Percentiles rank a stretch among this genome's conserved stretches.
Evolutionary conservation across 2,113 vertebrate genomes (phyloP).

Genomic region (Circaetus cinerascens): DNA sequence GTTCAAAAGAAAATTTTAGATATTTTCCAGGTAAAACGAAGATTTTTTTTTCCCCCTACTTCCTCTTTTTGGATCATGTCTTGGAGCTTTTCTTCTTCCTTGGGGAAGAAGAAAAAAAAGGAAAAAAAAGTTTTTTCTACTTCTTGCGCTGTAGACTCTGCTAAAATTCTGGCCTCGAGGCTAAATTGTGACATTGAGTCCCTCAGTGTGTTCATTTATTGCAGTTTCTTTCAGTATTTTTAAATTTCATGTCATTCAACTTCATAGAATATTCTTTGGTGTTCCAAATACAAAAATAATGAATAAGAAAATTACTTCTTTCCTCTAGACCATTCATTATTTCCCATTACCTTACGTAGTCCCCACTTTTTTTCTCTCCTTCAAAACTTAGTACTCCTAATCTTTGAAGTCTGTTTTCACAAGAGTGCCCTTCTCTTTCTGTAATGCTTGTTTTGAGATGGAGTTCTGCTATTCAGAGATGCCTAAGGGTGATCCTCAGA

Average conservation of each 20-base stretch:
- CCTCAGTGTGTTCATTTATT: neutral
- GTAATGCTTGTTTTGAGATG: neutral
- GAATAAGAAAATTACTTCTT: neutral
- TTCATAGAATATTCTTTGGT: neutral
- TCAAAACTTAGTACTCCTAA: neutral
- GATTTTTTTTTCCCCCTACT: neutral
- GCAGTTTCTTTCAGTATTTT: neutral
- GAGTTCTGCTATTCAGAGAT: neutral
- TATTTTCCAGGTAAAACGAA: neutral
- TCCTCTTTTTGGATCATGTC: neutral
- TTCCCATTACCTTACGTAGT: neutral
- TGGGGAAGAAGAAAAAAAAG: neutral
- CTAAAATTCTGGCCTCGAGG: neutral
- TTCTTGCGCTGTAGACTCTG: neutral
- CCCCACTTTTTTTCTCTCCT: neutral
- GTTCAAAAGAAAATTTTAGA: neutral
- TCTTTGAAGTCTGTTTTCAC: neutral
- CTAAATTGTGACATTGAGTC: neutral
- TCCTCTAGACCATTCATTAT: neutral
- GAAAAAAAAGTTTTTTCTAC: neutral
- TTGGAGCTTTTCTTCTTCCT: neutral
- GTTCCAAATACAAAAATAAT: neutral
- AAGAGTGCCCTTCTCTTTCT: neutral
- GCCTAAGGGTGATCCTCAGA: constrained; percentile 25
- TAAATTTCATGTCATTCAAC: neutral